Percentiles rank a stretch among this genome's conserved stretches.
These are phyloP conservation scores for Propithecus perrieri DNA, from an alignment of 2,797 vertebrate species.

Conservation along the genomic window DNA sequence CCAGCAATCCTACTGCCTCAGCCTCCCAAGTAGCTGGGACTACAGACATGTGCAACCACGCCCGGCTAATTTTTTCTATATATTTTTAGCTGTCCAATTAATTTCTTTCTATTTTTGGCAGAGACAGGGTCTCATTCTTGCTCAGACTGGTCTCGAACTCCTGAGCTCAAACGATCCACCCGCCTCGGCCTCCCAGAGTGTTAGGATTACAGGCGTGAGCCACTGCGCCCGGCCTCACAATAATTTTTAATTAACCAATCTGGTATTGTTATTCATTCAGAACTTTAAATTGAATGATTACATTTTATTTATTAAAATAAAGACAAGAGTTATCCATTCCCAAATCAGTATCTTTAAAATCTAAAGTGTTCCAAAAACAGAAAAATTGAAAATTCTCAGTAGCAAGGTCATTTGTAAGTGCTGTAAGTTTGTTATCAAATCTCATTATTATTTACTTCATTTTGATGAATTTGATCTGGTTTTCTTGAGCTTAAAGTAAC, in stretches of 20 bases:
- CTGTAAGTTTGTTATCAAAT: not conserved
- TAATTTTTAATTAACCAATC: not conserved
- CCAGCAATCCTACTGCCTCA: too few species aligned
- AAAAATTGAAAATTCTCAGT: not conserved
- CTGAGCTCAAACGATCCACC: too few species aligned
- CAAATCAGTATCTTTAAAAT: conserved; percentile 4
- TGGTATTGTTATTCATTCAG: not conserved
- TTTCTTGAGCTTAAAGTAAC: not conserved
- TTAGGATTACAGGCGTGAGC: too few species aligned
- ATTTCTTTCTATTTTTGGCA: too few species aligned
- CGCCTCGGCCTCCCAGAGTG: too few species aligned
- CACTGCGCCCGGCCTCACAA: not conserved
- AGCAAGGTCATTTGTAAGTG: not conserved
- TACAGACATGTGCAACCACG: too few species aligned
- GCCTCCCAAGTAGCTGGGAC: too few species aligned
- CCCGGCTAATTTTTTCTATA: too few species aligned
- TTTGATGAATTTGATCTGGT: not conserved
- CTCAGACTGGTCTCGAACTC: too few species aligned
- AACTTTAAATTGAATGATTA: conserved; percentile 23
- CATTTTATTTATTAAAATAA: not conserved
- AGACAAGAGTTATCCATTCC: not conserved
- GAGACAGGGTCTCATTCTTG: too few species aligned
- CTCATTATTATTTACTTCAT: not conserved
- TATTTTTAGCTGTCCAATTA: too few species aligned
- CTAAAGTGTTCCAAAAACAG: not conserved